Evolutionary conservation across 2,113 vertebrate species (phyloP).

Genomic region (Megalops atlanticus): DNA sequence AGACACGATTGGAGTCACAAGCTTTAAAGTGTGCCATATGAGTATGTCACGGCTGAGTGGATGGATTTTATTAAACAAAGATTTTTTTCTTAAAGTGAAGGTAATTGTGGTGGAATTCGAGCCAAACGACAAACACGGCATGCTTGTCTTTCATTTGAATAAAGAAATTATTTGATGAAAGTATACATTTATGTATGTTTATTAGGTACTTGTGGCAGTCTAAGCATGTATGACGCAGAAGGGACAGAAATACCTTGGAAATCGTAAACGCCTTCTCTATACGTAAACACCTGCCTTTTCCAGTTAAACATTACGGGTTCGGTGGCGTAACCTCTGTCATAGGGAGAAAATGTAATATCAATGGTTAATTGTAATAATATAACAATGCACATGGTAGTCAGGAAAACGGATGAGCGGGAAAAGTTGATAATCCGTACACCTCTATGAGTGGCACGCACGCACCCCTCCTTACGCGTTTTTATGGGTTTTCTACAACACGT

Average conservation of each 20-base stretch:
- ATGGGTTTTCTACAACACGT: background rate
- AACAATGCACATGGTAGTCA: too few relatives aligned
- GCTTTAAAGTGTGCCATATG: background rate
- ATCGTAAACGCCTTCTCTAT: background rate
- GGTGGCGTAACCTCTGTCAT: background rate
- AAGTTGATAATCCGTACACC: too few relatives aligned
- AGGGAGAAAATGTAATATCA: too few relatives aligned
- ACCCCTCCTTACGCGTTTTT: background rate
- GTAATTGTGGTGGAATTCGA: background rate
- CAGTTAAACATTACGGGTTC: background rate
- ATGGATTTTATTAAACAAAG: background rate
- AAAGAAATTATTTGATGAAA: background rate
- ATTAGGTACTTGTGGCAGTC: background rate
- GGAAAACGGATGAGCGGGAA: too few relatives aligned
- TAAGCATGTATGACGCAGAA: background rate
- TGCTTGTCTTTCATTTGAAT: background rate
- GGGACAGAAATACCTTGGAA: background rate
- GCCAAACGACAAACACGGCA: background rate
- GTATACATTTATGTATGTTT: background rate
- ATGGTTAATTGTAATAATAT: too few relatives aligned
- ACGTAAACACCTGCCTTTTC: background rate
- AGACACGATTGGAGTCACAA: background rate
- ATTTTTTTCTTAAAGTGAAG: slow-evolving; percentile 1
- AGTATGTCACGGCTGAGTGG: background rate
- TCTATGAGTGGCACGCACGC: background rate